Evolutionary conservation across 2,113 vertebrate species (phyloP).

Genomic region (Tupaia chinensis): DNA sequence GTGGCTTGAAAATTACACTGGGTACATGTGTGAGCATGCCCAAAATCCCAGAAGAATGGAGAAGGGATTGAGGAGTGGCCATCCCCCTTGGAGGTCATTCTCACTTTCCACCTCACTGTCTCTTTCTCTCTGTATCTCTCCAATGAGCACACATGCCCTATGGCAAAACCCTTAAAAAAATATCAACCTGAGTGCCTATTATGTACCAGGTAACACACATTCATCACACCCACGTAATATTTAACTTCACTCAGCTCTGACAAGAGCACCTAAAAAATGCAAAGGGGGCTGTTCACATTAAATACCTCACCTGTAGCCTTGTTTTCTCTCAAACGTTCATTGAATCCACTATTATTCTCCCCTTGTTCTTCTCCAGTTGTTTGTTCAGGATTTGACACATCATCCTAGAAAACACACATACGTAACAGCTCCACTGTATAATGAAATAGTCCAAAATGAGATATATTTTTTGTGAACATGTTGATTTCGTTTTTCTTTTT

Average conservation of each 20-base stretch:
- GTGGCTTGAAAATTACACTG: too few relatives aligned
- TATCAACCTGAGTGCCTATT: background rate
- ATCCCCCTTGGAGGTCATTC: too few relatives aligned
- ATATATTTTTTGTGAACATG: background rate
- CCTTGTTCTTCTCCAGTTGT: constrained; percentile 81
- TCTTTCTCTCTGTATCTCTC: too few relatives aligned
- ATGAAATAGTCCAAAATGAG: constrained; percentile 17
- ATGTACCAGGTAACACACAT: background rate
- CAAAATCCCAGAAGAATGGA: too few relatives aligned
- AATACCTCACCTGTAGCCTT: constrained; percentile 76
- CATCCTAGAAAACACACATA: constrained; percentile 87
- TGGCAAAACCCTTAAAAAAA: too few relatives aligned
- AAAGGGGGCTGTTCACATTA: background rate
- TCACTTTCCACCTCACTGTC: too few relatives aligned
- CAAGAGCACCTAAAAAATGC: constrained; percentile 17
- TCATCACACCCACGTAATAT: background rate
- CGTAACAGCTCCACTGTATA: background rate
- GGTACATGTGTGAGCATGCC: too few relatives aligned
- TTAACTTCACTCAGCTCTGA: constrained; percentile 11
- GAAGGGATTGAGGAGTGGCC: too few relatives aligned
- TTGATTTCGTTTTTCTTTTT: constrained; percentile 14
- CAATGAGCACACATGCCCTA: too few relatives aligned
- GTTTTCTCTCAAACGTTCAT: constrained; percentile 74
- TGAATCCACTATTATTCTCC: constrained; percentile 70
- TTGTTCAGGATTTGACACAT: constrained; percentile 87